Evolutionary conservation across 2,888 invertebrate genomes (phyloP).

Genomic region (Heliconius ethilla): DNA sequence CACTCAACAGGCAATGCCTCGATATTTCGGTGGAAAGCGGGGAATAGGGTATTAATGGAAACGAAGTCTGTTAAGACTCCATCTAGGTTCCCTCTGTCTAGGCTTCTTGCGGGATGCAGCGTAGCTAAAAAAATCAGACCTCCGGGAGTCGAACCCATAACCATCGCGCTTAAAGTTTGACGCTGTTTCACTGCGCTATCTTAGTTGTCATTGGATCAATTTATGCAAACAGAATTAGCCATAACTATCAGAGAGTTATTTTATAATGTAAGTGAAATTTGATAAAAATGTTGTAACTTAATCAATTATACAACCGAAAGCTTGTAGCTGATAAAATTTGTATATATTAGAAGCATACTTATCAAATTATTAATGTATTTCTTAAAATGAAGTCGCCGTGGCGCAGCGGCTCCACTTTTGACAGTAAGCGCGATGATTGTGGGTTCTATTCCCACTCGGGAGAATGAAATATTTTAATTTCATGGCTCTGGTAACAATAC

Average conservation of each 20-base stretch:
- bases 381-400: neutral
- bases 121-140: neutral
- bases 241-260: slow-evolving; percentile 1
- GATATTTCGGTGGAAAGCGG: no score
- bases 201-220: neutral
- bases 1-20: no score
- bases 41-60: no score
- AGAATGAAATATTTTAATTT: no score
- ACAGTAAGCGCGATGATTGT: no score
- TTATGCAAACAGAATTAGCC: neutral
- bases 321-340: slow-evolving; percentile 7
- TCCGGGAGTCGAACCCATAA: no score
- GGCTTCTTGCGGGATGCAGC: neutral
- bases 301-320: slow-evolving; percentile 23
- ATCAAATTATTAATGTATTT: neutral
- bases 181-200: neutral
- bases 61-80: no score
- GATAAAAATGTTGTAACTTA: slow-evolving; percentile 19
- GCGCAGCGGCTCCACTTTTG: no score
- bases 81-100: neutral
- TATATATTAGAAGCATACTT: slow-evolving; percentile 1
- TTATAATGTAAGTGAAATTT: neutral
- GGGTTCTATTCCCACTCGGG: no score
- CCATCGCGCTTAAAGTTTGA: no score
- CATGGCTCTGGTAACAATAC: no score